A percentile compares a stretch with the other conserved stretches of the same genome.
phyloP scores from a whole-genome alignment of 2,113 vertebrate species.

The Butorides virescens region DNA sequence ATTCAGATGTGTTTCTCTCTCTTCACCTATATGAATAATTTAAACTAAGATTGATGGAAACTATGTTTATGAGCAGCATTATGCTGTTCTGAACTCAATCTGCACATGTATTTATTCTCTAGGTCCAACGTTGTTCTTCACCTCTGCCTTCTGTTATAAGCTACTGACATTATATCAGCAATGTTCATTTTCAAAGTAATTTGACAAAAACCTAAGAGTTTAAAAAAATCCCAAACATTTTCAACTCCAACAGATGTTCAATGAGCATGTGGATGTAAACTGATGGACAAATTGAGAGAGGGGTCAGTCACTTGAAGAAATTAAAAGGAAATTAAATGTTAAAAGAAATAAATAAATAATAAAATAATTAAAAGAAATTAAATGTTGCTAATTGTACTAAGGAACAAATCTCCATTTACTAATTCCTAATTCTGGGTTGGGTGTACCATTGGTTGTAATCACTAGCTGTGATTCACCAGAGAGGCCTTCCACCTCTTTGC shows the following conservation, averaged over 20 bases:
- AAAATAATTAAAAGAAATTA: no score
- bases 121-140: neutral
- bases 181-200: neutral
- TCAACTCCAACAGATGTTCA: neutral
- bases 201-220: neutral
- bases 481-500: neutral
- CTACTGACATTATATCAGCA: neutral
- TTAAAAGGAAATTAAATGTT: neutral
- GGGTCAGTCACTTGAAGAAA: neutral
- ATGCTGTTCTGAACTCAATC: neutral
- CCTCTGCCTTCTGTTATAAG: neutral
- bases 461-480: neutral
- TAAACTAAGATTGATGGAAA: neutral
- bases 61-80: neutral
- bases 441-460: neutral
- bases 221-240: neutral
- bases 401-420: neutral
- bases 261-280: neutral
- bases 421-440: neutral
- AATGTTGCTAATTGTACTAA: neutral
- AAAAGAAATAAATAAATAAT: no score
- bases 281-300: neutral
- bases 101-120: neutral
- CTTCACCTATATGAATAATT: neutral
- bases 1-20: neutral